Base-by-base conservation (phyloP, 2,797 vertebrate species). In the Danio albolineatus region DNA sequence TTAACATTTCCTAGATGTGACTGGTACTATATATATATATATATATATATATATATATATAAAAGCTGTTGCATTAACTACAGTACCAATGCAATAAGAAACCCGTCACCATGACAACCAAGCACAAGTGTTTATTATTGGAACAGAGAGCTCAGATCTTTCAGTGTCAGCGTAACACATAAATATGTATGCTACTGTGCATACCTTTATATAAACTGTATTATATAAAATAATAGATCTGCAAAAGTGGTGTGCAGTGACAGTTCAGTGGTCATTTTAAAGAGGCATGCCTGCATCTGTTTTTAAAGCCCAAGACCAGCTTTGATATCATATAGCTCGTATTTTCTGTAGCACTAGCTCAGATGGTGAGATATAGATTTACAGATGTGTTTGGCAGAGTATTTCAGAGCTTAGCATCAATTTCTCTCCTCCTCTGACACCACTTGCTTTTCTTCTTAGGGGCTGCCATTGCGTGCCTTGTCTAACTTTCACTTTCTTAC, bases 91-190 rank as follows among this genome's bases (percentile, higher is more conserved):
- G 65, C 70, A 81, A 69, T 36, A 51, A 69, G 71, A 51, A 56
- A 76, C 61, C 19, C 28, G 78, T 84, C 74, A 78, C 85, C 80
- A 86, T 83, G 84, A 81, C 83, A 86, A 86, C 80, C 36, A 51
- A 80, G 74, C 44, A 51, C 65, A 59, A 75, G 73, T 71, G 53
- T 75, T 81, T 74, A 86, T 86, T 81, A 51, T 75, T 72, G 71
- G 74, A 72, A 60, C 10, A 41, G 76, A 69, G 59, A 59, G 62
- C 71, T 59, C 28, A 48, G 57, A 67, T 78, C n/a, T n/a, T n/a
- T n/a, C 74, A 28, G 28, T 28, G n/a, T n/a, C n/a, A 48, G 49
- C 61, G 51, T 65, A 41, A 78, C 70, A 51, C 12, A 62, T 75
- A 59, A 80, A 60, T 21, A 57, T 43, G 38, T 38, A 43, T 57